A percentile compares a stretch with the other conserved stretches of the same genome.
Conservation (phyloP, 92 coral and sea anemone genomes). For the Scolanthus callimorphus region DNA sequence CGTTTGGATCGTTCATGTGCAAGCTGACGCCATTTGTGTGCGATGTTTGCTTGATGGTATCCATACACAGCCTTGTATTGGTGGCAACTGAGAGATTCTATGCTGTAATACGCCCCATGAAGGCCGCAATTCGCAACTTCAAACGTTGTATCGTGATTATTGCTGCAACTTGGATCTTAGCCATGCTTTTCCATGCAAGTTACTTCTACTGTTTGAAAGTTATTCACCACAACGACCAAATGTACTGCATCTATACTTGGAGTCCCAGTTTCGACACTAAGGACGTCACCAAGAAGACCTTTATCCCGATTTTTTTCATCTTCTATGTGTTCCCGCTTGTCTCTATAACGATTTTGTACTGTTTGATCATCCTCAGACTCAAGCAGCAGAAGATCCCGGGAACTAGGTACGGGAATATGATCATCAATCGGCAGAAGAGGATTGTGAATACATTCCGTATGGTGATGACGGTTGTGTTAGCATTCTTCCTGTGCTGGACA, state of each 20-base stretch:
- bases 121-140: slow-evolving; percentile 29
- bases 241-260: slow-evolving; percentile 16
- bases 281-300: slow-evolving; percentile 4
- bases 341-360: slow-evolving; percentile 23
- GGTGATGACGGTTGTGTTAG: slow-evolving; percentile 39
- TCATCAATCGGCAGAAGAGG: slow-evolving; percentile 26
- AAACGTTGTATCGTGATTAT: slow-evolving; percentile 22
- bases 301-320: slow-evolving; percentile 13
- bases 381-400: slow-evolving; percentile 37
- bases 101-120: slow-evolving; percentile 55
- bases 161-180: slow-evolving; percentile 20
- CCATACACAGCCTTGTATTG: slow-evolving; percentile 52
- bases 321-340: slow-evolving; percentile 32
- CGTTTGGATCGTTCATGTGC: slow-evolving; percentile 54
- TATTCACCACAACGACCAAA: not conserved
- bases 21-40: slow-evolving; percentile 41
- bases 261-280: slow-evolving; percentile 18
- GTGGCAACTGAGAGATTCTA: slow-evolving; percentile 62
- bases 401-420: slow-evolving; percentile 33
- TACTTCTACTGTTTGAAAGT: slow-evolving; percentile 17
- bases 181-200: slow-evolving; percentile 9
- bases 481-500: slow-evolving; percentile 39
- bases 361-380: slow-evolving; percentile 25
- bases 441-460: slow-evolving; percentile 33
- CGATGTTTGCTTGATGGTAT: slow-evolving; percentile 65